Evolutionary conservation across 2,113 vertebrate genomes (phyloP).

Genomic region (Ictalurus punctatus): DNA sequence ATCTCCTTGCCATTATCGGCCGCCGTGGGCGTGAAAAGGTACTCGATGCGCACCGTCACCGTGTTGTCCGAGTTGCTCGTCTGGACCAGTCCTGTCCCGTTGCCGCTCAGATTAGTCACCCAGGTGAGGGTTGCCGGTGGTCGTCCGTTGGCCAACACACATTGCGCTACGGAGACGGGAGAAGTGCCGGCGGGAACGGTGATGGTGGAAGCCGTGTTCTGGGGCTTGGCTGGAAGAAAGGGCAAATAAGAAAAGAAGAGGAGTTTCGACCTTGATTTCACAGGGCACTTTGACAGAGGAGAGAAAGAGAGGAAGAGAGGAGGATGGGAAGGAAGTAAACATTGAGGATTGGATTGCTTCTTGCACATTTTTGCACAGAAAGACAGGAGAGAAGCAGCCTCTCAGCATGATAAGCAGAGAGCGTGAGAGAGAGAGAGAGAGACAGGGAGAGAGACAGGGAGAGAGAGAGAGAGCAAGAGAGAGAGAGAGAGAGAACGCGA

Average conservation of each 20-base stretch:
- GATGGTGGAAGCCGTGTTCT: conserved; percentile 66
- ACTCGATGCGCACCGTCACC: conserved; percentile 74
- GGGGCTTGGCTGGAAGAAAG: conserved; percentile 75
- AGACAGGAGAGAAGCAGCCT: conserved; percentile 63
- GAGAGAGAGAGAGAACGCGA: conserved; percentile 42
- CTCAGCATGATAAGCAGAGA: conserved; percentile 71
- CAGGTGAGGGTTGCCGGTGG: conserved; percentile 77
- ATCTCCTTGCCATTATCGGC: conserved; percentile 73
- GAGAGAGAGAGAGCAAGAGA: conserved; percentile 34
- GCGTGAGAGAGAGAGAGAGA: conserved; percentile 31
- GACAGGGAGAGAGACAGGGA: not conserved
- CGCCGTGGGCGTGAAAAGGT: conserved; percentile 69
- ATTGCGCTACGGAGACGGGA: conserved; percentile 71
- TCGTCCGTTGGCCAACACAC: conserved; percentile 75
- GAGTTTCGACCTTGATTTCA: conserved; percentile 41
- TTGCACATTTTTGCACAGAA: conserved; percentile 51
- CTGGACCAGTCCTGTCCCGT: conserved; percentile 46
- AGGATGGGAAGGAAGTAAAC: conserved; percentile 54
- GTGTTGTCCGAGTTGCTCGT: conserved; percentile 69
- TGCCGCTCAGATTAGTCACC: conserved; percentile 70
- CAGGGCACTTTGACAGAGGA: conserved; percentile 24
- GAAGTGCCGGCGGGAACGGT: conserved; percentile 61
- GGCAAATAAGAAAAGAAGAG: not conserved
- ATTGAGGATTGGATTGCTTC: conserved; percentile 58
- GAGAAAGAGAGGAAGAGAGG: conserved; percentile 35